These are phyloP conservation scores for Platycheirus albimanus DNA, from an alignment of 2,888 invertebrate species.

Conservation along the genomic window DNA sequence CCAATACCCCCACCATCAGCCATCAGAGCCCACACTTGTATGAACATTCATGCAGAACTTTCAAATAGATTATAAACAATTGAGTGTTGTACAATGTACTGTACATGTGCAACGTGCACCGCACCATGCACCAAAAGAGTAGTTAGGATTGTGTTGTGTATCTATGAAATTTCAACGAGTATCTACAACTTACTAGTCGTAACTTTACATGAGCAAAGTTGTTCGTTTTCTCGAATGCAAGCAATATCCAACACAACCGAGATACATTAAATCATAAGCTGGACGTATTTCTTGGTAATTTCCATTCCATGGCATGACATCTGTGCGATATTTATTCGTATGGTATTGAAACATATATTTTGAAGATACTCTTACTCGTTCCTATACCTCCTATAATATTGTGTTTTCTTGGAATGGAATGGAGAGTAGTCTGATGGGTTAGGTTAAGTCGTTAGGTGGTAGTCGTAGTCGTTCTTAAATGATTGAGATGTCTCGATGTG, in stretches of 20 bases:
- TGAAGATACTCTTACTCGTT: no score
- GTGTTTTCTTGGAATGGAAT: constrained; percentile 38
- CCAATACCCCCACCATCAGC: not conserved
- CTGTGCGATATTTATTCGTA: constrained; percentile 61
- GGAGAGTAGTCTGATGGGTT: no score
- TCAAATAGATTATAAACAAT: constrained; percentile 71
- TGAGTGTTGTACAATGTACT: no score
- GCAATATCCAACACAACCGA: constrained; percentile 20
- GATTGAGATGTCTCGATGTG: constrained; percentile 61
- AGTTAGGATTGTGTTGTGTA: constrained; percentile 35
- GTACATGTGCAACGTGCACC: constrained; percentile 41
- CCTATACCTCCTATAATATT: no score
- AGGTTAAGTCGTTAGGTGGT: no score
- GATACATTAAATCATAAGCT: constrained; percentile 65
- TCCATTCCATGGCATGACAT: constrained; percentile 65
- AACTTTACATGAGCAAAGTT: constrained; percentile 33
- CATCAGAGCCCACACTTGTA: not conserved
- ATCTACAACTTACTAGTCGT: not conserved
- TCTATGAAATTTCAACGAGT: constrained; percentile 29
- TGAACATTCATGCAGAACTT: constrained; percentile 54
- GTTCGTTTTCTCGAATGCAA: constrained; percentile 6
- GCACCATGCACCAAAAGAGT: constrained; percentile 22
- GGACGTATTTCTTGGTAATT: constrained; percentile 64
- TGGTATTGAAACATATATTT: constrained; percentile 45
- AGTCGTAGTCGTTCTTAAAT: not conserved